Base-by-base conservation (phyloP, 2,797 vertebrate genomes). In the Sebastes hopkinsi region DNA sequence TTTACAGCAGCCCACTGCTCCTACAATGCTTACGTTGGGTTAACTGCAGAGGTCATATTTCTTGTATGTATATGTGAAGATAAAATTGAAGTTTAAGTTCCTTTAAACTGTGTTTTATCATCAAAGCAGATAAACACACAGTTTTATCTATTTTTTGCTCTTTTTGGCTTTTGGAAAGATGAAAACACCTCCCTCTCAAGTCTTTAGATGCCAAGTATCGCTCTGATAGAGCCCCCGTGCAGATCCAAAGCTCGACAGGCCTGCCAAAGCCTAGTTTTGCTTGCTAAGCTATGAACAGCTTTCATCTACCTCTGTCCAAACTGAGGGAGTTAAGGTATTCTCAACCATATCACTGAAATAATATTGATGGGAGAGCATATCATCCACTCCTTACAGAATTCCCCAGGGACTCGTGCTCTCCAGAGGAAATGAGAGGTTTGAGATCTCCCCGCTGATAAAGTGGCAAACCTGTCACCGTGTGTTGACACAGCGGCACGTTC, bases 371-470 rank as follows among this genome's bases (percentile, higher is more conserved):
- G 18, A 81, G 72, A 34, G 52, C 46, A 61, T 64, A 67, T 77
- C 67, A 75, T 32, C 58, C 46, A 8, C 55, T 88, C 67, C 81
- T 78, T 36, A 38, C 38, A 62, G 72, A 77, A 79, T 67, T 72
- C 72, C 77, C 69, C 6, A 20, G 61, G 62, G 84, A 82, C 72
- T 69, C 25, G 23, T 38, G 87, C 70, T 77, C 68, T 79, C 65
- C 8, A 30, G 72, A 76, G 87, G 91, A 94, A 94, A 92, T 92
- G 88, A 94, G 89, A 86, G 67, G 74, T 79, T 75, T 78, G 75
- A 89, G 84, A 87, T 92, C 72, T 68, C 54, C 61, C 52, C 1
- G 52, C 72, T 69, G 81, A 89, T 86, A 85, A 81, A 77, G 78
- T 32, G 65, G 79, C 75, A 78, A 85, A 90, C 60, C 85, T 89